These are phyloP conservation scores for Struthio camelus DNA, from an alignment of 2,113 vertebrate genomes.

Conservation along the genomic window DNA sequence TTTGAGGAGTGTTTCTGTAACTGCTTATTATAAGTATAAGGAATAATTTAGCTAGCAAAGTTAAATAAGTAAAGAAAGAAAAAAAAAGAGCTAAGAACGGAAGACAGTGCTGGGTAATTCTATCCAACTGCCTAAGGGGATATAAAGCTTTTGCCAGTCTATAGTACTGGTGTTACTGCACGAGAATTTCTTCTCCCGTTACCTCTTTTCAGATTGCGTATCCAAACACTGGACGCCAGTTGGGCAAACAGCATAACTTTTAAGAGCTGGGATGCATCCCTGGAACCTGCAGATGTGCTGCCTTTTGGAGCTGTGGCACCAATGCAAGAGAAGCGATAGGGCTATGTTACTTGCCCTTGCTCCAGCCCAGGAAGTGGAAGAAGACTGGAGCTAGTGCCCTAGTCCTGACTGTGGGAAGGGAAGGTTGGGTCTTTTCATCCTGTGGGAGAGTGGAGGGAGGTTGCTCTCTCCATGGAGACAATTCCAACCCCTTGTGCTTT, in stretches of 20 bases:
- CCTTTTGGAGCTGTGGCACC: neutral
- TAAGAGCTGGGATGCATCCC: neutral
- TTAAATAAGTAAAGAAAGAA: neutral
- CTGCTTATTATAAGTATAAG: neutral
- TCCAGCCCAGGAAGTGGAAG: neutral
- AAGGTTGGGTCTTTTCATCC: too few relatives aligned
- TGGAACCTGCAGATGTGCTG: neutral
- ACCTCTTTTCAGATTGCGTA: neutral
- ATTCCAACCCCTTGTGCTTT: neutral
- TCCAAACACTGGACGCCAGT: neutral
- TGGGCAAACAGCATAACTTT: neutral
- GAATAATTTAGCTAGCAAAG: neutral
- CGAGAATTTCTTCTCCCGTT: neutral
- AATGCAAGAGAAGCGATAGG: neutral
- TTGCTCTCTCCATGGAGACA: neutral
- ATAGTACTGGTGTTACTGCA: neutral
- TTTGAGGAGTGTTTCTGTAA: neutral
- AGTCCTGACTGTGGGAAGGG: neutral
- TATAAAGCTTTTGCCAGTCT: neutral
- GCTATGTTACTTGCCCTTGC: neutral
- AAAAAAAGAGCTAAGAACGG: neutral
- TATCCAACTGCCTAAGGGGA: neutral
- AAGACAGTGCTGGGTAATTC: slow-evolving; percentile 7
- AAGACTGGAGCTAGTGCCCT: neutral
- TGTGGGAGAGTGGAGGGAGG: neutral